phyloP scores from a whole-genome alignment of 2,888 invertebrate genomes.

The Thymelicus sylvestris region DNA sequence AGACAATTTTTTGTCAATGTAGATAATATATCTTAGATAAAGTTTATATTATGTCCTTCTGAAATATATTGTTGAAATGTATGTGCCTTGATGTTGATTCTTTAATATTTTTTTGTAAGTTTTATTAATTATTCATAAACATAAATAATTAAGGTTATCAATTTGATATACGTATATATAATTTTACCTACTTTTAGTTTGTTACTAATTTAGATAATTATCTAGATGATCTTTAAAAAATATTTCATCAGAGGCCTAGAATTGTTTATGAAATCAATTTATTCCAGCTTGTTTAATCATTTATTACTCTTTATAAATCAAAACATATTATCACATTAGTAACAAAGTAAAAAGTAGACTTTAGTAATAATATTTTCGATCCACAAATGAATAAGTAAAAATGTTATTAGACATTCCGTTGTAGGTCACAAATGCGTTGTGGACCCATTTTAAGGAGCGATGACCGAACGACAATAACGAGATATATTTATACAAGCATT shows the following conservation, averaged over 20 bases:
- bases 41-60: not conserved
- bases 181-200: not conserved
- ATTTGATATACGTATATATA: not conserved
- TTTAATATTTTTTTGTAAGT: conserved; percentile 2
- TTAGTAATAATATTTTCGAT: not conserved
- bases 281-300: too few relatives aligned
- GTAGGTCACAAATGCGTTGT: conserved; percentile 24
- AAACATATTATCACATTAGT: too few relatives aligned
- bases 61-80: conserved; percentile 4
- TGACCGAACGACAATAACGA: conserved; percentile 30
- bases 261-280: too few relatives aligned
- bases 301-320: too few relatives aligned
- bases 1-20: not conserved
- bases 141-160: not conserved
- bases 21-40: conserved; percentile 4
- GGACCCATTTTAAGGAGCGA: conserved; percentile 25
- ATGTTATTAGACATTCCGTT: conserved; percentile 17
- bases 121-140: not conserved
- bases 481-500: conserved; percentile 31
- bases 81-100: conserved; percentile 7
- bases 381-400: not conserved
- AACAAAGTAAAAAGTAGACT: too few relatives aligned
- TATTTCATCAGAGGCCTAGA: too few relatives aligned
- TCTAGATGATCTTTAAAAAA: too few relatives aligned
- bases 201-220: conserved; percentile 5